phyloP scores from a whole-genome alignment of 2,797 vertebrate species.

The Sus cebifrons region DNA sequence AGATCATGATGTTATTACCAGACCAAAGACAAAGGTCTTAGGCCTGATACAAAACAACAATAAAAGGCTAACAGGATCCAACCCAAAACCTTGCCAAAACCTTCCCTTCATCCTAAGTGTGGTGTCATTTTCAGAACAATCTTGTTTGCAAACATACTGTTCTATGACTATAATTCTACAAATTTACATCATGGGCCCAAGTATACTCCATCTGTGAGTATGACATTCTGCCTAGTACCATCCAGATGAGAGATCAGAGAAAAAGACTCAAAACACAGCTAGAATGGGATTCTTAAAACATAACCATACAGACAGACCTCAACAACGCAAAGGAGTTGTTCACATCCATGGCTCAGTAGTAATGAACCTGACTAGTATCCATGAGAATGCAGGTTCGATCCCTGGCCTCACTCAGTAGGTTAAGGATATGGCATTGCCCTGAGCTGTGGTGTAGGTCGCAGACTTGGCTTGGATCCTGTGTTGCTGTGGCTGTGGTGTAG shows the following conservation, averaged over 20 bases:
- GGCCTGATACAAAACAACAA: slow-evolving; percentile 23
- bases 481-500: too few species aligned
- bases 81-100: slow-evolving; percentile 46
- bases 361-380: too few species aligned
- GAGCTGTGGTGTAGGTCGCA: too few species aligned
- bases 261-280: slow-evolving; percentile 16
- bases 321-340: background rate
- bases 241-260: background rate
- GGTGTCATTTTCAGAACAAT: slow-evolving; percentile 51
- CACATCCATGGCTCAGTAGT: too few species aligned
- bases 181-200: slow-evolving; percentile 23
- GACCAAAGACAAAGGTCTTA: slow-evolving; percentile 31
- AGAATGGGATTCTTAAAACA: background rate
- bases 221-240: background rate
- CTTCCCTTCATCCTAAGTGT: background rate
- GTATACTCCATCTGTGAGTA: slow-evolving; percentile 14
- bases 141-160: background rate
- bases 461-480: too few species aligned
- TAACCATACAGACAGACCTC: background rate
- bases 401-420: too few species aligned
- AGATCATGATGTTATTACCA: background rate
- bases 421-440: too few species aligned
- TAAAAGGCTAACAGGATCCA: slow-evolving; percentile 30
- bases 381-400: too few species aligned
- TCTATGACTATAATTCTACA: background rate